phyloP scores from a whole-genome alignment of 2,888 invertebrate genomes.

The Caradrina clavipalpis region DNA sequence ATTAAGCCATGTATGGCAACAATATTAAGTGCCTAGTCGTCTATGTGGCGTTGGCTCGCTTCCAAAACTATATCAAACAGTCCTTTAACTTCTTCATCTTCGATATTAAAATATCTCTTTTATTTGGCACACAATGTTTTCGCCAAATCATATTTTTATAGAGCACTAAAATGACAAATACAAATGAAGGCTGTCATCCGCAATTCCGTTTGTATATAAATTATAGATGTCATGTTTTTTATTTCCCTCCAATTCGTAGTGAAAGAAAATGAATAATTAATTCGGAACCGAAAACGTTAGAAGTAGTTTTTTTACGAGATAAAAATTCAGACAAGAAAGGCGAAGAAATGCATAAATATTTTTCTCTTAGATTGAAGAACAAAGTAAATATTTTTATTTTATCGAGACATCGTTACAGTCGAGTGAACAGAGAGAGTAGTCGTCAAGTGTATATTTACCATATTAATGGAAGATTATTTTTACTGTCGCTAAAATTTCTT shows the following conservation, averaged over 20 bases:
- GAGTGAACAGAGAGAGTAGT: conserved; percentile 16
- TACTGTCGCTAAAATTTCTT: conserved; percentile 38
- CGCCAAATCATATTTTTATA: conserved; percentile 60
- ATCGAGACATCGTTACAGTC: not conserved
- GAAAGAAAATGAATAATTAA: conserved; percentile 56
- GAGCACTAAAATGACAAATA: conserved; percentile 58
- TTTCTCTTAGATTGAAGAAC: conserved; percentile 1
- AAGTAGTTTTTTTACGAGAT: conserved; percentile 25
- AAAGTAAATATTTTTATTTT: conserved; percentile 20
- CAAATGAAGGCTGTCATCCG: conserved; percentile 46
- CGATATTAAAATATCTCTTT: conserved; percentile 56
- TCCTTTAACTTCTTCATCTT: conserved; percentile 51
- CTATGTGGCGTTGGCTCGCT: conserved; percentile 44
- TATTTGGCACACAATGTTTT: conserved; percentile 53
- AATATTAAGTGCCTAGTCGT: conserved; percentile 52
- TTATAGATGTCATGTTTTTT: conserved; percentile 44
- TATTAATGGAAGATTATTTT: conserved; percentile 61
- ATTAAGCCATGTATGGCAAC: conserved; percentile 63
- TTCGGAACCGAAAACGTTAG: conserved; percentile 29
- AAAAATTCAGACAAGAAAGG: not conserved
- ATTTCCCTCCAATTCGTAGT: conserved; percentile 28
- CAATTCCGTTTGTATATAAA: conserved; percentile 51
- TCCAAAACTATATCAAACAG: conserved; percentile 51
- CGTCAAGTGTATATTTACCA: conserved; percentile 42
- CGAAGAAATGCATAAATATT: conserved; percentile 39